Base-by-base conservation (phyloP, 1,140 invertebrate genomes). In the Hylaeus anthracinus region DNA sequence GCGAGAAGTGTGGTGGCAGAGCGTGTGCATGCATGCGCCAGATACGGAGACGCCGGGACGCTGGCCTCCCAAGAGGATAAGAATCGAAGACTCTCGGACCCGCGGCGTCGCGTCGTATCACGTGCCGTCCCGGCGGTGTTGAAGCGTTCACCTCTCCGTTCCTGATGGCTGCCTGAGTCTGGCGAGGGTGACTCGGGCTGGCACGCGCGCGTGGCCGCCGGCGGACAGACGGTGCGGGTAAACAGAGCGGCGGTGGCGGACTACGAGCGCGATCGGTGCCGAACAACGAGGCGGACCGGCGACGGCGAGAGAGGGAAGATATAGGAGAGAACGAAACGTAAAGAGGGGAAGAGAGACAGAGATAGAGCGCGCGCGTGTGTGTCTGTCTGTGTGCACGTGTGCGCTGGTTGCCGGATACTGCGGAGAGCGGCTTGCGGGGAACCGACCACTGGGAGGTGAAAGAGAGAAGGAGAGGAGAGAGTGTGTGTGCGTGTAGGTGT, bases 361-460 rank as follows among this genome's bases (percentile, higher is more conserved):
- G 15, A 64, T 6, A 39, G 61, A 15, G 85, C 86, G 87, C 5
- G 58, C n/a, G 61, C n/a, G 39, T 64, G 60, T 78, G 88, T 89
- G 88, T 90, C 87, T 63, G 72, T 48, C 60, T 80, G 69, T 83
- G 41, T 79, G 75, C 43, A 72, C 51, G 70, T 70, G 72, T 74
- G 79, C 53, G 60, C 26, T 26, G 26, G 26, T 26, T 26, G 26
- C 26, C 26, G 26, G 26, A 26, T 26, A 26, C 26, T 26, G 26
- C 26, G 4, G 37, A 15, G 5, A 39, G 12, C 39, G 39, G 14
- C 41, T n/a, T 14, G 48, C 14, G 48, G 61, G 1, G 39, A 9
- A 55, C 15, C 26, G 37, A 56, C n/a, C 26, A 37, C 5, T 10
- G 15, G 64, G 1, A 6, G 5, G 3, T 3, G 14, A 43, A 6